phyloP scores from a whole-genome alignment of 1,140 invertebrate genomes.

The Drosophila kepulauana region DNA sequence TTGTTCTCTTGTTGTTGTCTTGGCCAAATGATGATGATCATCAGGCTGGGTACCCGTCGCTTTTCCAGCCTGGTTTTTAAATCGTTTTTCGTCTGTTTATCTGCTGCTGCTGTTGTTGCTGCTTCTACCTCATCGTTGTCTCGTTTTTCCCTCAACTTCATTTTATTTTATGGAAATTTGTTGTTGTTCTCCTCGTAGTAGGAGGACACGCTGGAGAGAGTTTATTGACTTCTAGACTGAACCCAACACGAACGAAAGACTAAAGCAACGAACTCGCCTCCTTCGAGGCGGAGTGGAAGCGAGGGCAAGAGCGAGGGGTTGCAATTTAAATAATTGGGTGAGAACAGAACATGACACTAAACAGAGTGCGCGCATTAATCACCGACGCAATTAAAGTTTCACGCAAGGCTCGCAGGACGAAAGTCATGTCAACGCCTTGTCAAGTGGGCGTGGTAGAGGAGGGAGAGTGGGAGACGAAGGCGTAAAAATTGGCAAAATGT shows the following conservation, averaged over 20 bases:
- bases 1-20: slow-evolving; percentile 15
- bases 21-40: slow-evolving; percentile 36
- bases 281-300: too few species aligned
- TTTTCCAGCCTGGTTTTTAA: slow-evolving; percentile 42
- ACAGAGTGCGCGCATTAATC: slow-evolving; percentile 11
- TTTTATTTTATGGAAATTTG: slow-evolving; percentile 50
- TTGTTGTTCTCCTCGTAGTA: slow-evolving; percentile 21
- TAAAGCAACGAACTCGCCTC: slow-evolving; percentile 38
- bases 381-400: slow-evolving; percentile 22
- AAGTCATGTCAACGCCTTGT: slow-evolving; percentile 11
- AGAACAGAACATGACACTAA: slow-evolving; percentile 58
- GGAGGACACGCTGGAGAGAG: slow-evolving; percentile 37
- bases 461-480: too few species aligned
- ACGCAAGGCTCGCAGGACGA: slow-evolving; percentile 25
- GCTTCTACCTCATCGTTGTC: background rate
- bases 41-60: slow-evolving; percentile 13
- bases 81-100: slow-evolving; percentile 17
- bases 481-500: background rate
- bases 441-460: background rate
- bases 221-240: slow-evolving; percentile 49
- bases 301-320: background rate
- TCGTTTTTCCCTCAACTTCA: background rate
- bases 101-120: slow-evolving; percentile 3
- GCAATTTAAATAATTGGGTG: slow-evolving; percentile 70
- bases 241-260: slow-evolving; percentile 29